These are phyloP conservation scores for Resseliella maxima DNA, from an alignment of 2,888 invertebrate species.

Conservation along the genomic window DNA sequence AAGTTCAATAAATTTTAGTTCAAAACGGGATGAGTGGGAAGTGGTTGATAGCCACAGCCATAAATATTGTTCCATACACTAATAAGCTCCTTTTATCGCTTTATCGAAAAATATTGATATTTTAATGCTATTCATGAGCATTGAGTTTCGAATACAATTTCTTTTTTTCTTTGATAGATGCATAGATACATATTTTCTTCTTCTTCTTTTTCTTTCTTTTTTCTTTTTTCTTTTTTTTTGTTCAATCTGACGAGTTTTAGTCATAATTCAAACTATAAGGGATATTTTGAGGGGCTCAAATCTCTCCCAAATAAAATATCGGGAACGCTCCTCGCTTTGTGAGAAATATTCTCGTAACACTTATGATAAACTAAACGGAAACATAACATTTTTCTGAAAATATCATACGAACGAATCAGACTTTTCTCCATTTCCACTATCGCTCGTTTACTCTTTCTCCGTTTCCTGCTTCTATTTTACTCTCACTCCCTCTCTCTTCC, in stretches of 20 bases:
- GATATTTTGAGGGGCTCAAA: not conserved
- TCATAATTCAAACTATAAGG: not conserved
- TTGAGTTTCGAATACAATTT: not conserved
- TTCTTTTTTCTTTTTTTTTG: not conserved
- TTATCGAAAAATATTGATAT: slow-evolving; percentile 3
- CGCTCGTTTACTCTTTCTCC: not conserved
- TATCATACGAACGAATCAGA: not conserved
- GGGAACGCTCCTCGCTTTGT: not conserved
- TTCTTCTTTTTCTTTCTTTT: not conserved
- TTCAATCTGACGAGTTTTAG: not conserved
- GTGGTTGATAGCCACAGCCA: not conserved
- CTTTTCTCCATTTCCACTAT: not conserved
- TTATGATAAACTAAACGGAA: not conserved
- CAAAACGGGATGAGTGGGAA: not conserved
- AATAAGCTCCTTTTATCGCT: slow-evolving; percentile 21
- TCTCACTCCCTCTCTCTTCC: not conserved
- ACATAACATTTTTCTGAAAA: not conserved
- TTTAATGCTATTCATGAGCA: slow-evolving; percentile 31
- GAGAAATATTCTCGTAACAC: not conserved
- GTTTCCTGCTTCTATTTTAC: not conserved
- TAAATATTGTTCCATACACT: too few species aligned
- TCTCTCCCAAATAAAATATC: not conserved
- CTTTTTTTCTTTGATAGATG: too few species aligned
- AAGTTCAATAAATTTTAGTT: not conserved
- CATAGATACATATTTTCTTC: not conserved